Conservation (phyloP, 2,113 vertebrate species). For the Neolamprologus variostigma region DNA sequence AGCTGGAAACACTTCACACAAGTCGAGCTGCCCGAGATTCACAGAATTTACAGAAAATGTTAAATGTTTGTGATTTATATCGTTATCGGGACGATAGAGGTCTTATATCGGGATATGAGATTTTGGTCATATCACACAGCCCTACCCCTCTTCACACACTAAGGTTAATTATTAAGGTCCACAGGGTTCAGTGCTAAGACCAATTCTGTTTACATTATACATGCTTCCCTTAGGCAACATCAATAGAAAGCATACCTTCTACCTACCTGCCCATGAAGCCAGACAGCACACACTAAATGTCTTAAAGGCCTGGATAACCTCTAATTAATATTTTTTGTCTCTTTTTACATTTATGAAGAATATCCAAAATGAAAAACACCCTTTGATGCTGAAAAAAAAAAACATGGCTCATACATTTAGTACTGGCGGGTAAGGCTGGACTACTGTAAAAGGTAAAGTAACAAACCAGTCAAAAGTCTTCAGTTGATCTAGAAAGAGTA, state of each 20-base stretch:
- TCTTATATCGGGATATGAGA: background rate
- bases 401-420: background rate
- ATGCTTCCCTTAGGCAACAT: background rate
- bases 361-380: background rate
- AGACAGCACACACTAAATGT: background rate
- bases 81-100: background rate
- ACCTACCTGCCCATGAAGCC: background rate
- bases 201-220: background rate
- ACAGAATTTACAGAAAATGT: background rate
- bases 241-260: background rate
- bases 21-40: background rate
- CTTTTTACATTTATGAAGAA: background rate
- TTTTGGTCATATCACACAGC: background rate
- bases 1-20: background rate
- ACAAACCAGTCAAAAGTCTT: background rate
- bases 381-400: background rate
- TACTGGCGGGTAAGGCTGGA: background rate
- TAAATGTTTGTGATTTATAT: rapidly evolving
- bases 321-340: background rate
- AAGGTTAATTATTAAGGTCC: background rate
- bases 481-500: background rate
- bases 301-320: background rate
- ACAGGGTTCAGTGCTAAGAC: background rate
- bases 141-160: background rate
- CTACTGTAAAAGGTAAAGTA: background rate